Conservation (phyloP, 2,113 vertebrate species). For the Lamprotornis superbus region DNA sequence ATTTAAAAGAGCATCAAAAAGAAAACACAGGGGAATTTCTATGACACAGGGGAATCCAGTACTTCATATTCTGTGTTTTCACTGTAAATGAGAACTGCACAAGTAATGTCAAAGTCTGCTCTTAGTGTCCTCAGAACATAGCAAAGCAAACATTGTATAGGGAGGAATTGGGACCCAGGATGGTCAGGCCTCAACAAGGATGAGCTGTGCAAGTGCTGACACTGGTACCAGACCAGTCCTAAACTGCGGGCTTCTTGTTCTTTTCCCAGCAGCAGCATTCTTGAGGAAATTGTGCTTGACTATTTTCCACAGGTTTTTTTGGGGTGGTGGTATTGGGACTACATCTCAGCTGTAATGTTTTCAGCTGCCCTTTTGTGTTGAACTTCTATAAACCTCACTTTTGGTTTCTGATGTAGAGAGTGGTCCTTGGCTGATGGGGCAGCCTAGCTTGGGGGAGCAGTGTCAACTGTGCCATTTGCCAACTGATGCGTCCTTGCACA, state of each 20-base stretch:
- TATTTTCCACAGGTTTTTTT: not conserved
- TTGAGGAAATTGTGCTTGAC: not conserved
- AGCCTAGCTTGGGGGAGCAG: not conserved
- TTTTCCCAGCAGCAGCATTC: not conserved
- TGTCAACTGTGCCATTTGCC: not conserved
- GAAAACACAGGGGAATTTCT: not conserved
- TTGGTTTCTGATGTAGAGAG: not conserved
- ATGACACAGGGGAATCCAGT: not conserved
- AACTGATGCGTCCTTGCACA: not conserved
- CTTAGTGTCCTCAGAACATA: not conserved
- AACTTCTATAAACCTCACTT: not conserved
- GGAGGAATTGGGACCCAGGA: not conserved
- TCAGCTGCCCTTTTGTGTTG: not conserved
- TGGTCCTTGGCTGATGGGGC: not conserved
- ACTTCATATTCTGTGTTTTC: not conserved
- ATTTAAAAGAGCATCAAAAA: not conserved
- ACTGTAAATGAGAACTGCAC: not conserved
- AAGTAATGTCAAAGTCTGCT: not conserved
- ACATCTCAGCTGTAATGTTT: not conserved
- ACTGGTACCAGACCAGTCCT: not conserved
- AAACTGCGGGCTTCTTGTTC: not conserved
- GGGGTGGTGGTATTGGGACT: not conserved
- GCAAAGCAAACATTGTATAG: not conserved
- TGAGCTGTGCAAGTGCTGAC: not conserved
- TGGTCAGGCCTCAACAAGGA: not conserved